Evolutionary conservation across 2,113 vertebrate genomes (phyloP).

Genomic region (Collichthys lucidus): DNA sequence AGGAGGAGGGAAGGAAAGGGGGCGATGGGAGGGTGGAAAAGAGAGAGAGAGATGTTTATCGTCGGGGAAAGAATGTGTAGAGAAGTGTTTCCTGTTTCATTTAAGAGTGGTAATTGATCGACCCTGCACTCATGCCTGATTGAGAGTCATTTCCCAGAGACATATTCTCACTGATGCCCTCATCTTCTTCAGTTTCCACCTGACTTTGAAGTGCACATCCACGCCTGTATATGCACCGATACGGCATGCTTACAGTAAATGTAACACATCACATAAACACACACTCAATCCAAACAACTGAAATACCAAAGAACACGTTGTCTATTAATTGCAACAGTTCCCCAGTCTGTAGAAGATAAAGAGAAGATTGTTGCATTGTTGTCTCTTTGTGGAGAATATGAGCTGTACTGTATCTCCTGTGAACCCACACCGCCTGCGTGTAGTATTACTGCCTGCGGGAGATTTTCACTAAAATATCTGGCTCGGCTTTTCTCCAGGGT

Average conservation of each 20-base stretch:
- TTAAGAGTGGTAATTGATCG: slow-evolving; percentile 28
- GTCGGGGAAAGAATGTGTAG: slow-evolving; percentile 30
- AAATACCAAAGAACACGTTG: not conserved
- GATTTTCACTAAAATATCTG: slow-evolving; percentile 41
- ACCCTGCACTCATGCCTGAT: slow-evolving; percentile 32
- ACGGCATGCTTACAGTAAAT: not conserved
- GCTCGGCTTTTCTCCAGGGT: slow-evolving; percentile 25
- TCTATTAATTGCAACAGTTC: slow-evolving; percentile 16
- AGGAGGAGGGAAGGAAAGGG: slow-evolving; percentile 12
- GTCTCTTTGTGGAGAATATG: slow-evolving; percentile 38
- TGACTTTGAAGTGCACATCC: slow-evolving; percentile 28
- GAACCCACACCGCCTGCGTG: slow-evolving; percentile 20
- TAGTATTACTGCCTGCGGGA: slow-evolving; percentile 52
- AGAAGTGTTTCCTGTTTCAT: slow-evolving; percentile 22
- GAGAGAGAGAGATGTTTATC: slow-evolving; percentile 65
- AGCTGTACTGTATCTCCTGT: slow-evolving; percentile 62
- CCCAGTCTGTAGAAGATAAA: slow-evolving; percentile 7
- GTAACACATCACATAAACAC: not conserved
- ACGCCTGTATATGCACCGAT: not conserved
- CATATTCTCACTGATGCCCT: slow-evolving; percentile 19
- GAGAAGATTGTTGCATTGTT: slow-evolving; percentile 14
- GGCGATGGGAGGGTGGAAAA: slow-evolving; percentile 22
- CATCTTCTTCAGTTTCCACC: slow-evolving; percentile 49
- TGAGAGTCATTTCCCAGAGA: slow-evolving; percentile 48
- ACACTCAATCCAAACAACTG: slow-evolving; percentile 17